These are phyloP conservation scores for Scolopax bukidnonensis DNA, from an alignment of 2,797 vertebrate genomes.

Conservation along the genomic window DNA sequence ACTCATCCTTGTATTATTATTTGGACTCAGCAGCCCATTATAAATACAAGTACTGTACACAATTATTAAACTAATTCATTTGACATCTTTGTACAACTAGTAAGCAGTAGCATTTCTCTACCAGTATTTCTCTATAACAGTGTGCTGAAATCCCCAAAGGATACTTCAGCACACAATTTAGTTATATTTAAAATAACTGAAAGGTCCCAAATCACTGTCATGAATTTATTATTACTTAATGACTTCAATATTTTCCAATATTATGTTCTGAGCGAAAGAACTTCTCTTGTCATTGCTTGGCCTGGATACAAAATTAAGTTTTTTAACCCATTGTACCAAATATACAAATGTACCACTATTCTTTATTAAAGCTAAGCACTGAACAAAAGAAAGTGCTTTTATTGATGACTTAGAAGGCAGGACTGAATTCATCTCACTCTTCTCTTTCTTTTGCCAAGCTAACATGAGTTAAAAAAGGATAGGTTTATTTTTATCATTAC, in stretches of 20 bases:
- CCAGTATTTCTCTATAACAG: background rate
- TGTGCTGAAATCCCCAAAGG: background rate
- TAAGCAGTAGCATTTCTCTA: background rate
- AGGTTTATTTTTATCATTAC: background rate
- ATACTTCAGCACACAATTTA: background rate
- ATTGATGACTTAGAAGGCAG: background rate
- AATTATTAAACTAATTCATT: background rate
- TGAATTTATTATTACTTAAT: background rate
- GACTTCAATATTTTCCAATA: background rate
- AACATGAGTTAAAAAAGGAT: background rate
- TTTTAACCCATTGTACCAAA: background rate
- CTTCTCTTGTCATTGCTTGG: background rate
- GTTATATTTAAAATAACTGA: background rate
- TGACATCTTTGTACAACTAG: background rate
- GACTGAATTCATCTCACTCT: background rate
- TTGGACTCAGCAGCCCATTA: background rate
- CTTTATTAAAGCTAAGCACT: background rate
- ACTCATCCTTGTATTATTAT: background rate
- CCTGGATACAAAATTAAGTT: background rate
- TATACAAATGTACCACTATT: background rate
- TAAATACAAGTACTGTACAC: background rate
- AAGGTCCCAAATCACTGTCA: background rate
- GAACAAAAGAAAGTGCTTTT: background rate
- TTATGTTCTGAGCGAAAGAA: background rate
- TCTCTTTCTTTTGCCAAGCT: background rate